phyloP scores from a whole-genome alignment of 37 sponge, comb jelly and placozoan species.

The Spongia lamella region DNA sequence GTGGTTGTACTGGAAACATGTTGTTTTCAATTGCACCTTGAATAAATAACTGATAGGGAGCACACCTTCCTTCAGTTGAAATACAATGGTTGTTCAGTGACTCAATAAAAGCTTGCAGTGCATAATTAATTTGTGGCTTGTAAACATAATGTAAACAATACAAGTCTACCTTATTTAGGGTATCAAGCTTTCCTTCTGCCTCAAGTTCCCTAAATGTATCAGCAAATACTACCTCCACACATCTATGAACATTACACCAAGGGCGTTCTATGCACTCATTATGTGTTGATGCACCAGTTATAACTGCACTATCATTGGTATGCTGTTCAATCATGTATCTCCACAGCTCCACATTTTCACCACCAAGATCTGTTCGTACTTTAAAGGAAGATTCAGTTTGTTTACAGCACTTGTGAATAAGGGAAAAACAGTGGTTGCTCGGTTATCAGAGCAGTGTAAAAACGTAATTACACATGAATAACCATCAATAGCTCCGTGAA shows the following conservation, averaged over 20 bases:
- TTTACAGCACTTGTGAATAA: constrained; percentile 26
- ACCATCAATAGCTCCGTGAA: constrained; percentile 50
- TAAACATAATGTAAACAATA: constrained; percentile 37
- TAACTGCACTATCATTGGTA: neutral
- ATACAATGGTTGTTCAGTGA: constrained; percentile 43
- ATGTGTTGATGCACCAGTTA: too few relatives aligned
- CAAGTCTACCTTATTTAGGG: constrained; percentile 31
- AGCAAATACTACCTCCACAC: constrained; percentile 20
- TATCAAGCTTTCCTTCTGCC: constrained; percentile 10
- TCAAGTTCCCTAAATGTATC: constrained; percentile 21
- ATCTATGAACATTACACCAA: constrained; percentile 46
- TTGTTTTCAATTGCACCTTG: constrained; percentile 37
- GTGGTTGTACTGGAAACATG: neutral
- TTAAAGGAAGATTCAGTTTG: constrained; percentile 13
- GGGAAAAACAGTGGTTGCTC: constrained; percentile 34
- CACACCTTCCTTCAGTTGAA: constrained; percentile 9
- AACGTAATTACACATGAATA: constrained; percentile 35
- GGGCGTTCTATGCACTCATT: constrained; percentile 51
- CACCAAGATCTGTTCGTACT: constrained; percentile 39
- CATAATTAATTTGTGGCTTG: constrained; percentile 13
- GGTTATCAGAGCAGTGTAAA: constrained; percentile 24
- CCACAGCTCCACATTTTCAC: constrained; percentile 42
- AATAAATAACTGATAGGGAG: constrained; percentile 30
- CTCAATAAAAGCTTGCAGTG: constrained; percentile 36
- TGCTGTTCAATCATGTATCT: too few relatives aligned